Conservation (phyloP, 2,797 vertebrate species). For the Gadopsis bispinosus region DNA sequence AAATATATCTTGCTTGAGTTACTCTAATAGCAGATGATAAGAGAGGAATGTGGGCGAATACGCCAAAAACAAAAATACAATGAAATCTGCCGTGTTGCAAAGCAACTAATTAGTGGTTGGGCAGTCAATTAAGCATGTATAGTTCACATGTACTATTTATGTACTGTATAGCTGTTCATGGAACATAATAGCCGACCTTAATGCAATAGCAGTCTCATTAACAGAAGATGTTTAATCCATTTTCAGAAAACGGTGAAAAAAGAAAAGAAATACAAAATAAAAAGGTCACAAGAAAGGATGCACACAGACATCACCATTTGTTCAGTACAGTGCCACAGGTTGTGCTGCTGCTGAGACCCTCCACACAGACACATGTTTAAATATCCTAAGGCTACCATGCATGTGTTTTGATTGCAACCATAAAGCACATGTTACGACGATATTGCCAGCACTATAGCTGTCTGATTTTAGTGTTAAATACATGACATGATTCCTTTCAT, state of each 20-base stretch:
- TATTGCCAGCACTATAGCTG: conserved; percentile 39
- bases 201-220: conserved; percentile 25
- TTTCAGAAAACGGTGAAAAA: conserved; percentile 6
- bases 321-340: neutral
- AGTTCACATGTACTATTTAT: conserved; percentile 29
- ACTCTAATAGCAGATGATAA: conserved; percentile 23
- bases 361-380: conserved; percentile 24
- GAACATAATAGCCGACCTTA: conserved; percentile 4
- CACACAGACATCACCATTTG: neutral
- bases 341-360: conserved; percentile 23
- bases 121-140: conserved; percentile 38
- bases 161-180: conserved; percentile 10
- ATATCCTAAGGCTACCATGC: conserved; percentile 22
- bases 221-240: conserved; percentile 26
- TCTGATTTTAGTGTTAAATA: conserved; percentile 49
- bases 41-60: conserved; percentile 1
- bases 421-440: conserved; percentile 49
- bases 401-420: conserved; percentile 44
- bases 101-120: conserved; percentile 34
- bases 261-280: neutral
- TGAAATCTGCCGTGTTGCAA: conserved; percentile 25
- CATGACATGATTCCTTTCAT: conserved; percentile 46
- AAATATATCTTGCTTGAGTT: neutral
- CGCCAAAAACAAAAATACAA: neutral
- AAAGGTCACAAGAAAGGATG: conserved; percentile 2